phyloP scores from a whole-genome alignment of 2,888 invertebrate genomes.

The Netelia virgata region DNA sequence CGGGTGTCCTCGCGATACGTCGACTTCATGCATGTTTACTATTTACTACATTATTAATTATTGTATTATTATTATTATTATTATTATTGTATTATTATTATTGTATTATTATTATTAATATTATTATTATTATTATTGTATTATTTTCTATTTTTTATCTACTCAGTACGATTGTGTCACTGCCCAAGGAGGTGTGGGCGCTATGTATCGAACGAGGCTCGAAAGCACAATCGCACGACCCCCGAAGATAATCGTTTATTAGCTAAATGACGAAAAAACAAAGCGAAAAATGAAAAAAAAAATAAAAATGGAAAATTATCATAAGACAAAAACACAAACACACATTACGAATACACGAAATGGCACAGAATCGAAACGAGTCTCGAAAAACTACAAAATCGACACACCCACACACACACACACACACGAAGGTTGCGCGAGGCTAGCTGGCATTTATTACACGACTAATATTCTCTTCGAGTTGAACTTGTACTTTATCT shows the following conservation, averaged over 20 bases:
- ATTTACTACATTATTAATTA: constrained; percentile 79
- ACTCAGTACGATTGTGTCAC: constrained; percentile 71
- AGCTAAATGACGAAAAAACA: constrained; percentile 48
- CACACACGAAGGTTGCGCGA: constrained; percentile 67
- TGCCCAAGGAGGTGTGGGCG: constrained; percentile 57
- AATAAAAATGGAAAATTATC: constrained; percentile 25
- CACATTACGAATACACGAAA: constrained; percentile 9
- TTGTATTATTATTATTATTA: constrained; percentile 77
- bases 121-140: constrained; percentile 71
- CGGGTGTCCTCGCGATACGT: constrained; percentile 31
- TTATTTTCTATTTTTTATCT: constrained; percentile 74
- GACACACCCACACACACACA: constrained; percentile 11
- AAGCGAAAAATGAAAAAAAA: constrained; percentile 32
- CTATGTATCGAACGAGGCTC: constrained; percentile 40
- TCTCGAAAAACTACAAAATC: constrained; percentile 42
- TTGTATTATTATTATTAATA: constrained; percentile 72
- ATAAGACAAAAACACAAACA: constrained; percentile 32
- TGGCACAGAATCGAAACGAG: constrained; percentile 36
- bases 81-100: constrained; percentile 72
- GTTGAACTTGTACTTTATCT: neutral
- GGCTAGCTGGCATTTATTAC: constrained; percentile 67
- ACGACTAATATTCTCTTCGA: constrained; percentile 7
- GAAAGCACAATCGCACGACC: constrained; percentile 45
- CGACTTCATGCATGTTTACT: constrained; percentile 82
- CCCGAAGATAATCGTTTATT: constrained; percentile 43